Conservation (phyloP, 2,113 vertebrate genomes). For the Nansenia antarctica region DNA sequence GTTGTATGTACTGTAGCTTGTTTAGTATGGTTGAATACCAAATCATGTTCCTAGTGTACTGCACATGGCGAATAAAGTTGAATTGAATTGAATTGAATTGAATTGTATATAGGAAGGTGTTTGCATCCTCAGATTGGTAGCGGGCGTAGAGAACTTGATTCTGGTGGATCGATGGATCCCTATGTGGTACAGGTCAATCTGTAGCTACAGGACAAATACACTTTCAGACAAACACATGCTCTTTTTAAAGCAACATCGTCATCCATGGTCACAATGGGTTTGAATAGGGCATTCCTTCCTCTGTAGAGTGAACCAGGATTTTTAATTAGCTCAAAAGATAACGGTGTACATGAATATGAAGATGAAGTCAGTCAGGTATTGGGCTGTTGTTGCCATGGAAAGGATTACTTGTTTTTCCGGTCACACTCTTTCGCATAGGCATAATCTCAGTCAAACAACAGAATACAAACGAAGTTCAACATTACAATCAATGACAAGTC, state of each 20-base stretch:
- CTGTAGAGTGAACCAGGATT: neutral
- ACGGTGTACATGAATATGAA: too few species aligned
- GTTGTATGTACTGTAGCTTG: too few species aligned
- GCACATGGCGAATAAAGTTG: too few species aligned
- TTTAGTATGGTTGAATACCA: too few species aligned
- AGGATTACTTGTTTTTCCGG: neutral
- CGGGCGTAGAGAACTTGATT: neutral
- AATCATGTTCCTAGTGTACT: too few species aligned
- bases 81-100: too few species aligned
- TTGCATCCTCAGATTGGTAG: neutral
- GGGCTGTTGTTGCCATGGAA: neutral
- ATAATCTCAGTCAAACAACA: neutral
- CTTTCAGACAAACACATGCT: constrained; percentile 38
- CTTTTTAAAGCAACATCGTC: constrained; percentile 23
- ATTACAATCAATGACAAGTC: neutral
- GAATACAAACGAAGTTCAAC: neutral
- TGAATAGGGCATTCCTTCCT: constrained; percentile 14
- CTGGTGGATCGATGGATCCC: constrained; percentile 34
- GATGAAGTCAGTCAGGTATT: neutral
- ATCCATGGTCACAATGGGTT: neutral
- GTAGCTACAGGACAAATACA: constrained; percentile 44
- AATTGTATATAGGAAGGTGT: neutral
- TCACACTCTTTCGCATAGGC: neutral
- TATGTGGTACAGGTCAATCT: constrained; percentile 45
- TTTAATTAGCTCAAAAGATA: too few species aligned